These are phyloP conservation scores for Potamarius usumacintae DNA, from an alignment of 2,113 vertebrate genomes.

Conservation along the genomic window DNA sequence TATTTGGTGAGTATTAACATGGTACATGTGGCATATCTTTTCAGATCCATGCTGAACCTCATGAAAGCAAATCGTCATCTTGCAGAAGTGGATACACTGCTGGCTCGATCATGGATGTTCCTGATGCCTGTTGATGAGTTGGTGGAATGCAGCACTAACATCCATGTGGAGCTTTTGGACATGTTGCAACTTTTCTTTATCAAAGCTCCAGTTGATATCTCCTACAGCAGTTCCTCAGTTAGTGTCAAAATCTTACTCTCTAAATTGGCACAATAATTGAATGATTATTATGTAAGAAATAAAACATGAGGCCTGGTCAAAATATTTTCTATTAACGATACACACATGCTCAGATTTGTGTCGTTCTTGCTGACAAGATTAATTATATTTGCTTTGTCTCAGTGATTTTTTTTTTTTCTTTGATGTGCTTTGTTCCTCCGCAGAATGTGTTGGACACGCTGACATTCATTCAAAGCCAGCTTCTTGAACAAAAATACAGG, in stretches of 20 bases:
- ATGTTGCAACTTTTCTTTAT: slow-evolving; percentile 64
- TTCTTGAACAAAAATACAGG: slow-evolving; percentile 70
- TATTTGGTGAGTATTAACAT: neutral
- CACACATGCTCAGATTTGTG: neutral
- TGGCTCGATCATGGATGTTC: slow-evolving; percentile 78
- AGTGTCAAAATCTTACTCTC: neutral
- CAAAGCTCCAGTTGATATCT: slow-evolving; percentile 51
- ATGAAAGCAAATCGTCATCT: slow-evolving; percentile 69
- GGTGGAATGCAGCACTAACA: slow-evolving; percentile 57
- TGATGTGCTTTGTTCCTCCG: slow-evolving; percentile 19
- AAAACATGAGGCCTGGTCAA: neutral
- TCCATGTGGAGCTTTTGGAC: slow-evolving; percentile 66
- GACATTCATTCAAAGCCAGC: slow-evolving; percentile 55
- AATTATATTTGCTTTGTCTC: neutral
- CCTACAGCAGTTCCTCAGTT: neutral
- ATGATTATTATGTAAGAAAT: neutral
- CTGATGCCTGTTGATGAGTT: slow-evolving; percentile 70
- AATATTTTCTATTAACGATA: neutral
- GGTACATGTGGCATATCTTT: neutral
- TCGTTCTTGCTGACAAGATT: neutral
- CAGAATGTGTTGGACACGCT: slow-evolving; percentile 61
- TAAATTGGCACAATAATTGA: neutral
- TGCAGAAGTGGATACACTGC: slow-evolving; percentile 66
- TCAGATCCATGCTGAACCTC: slow-evolving; percentile 64
- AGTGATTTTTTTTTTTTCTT: neutral